Conservation (phyloP, 2,888 invertebrate species). For the Coecobrya sp. region DNA sequence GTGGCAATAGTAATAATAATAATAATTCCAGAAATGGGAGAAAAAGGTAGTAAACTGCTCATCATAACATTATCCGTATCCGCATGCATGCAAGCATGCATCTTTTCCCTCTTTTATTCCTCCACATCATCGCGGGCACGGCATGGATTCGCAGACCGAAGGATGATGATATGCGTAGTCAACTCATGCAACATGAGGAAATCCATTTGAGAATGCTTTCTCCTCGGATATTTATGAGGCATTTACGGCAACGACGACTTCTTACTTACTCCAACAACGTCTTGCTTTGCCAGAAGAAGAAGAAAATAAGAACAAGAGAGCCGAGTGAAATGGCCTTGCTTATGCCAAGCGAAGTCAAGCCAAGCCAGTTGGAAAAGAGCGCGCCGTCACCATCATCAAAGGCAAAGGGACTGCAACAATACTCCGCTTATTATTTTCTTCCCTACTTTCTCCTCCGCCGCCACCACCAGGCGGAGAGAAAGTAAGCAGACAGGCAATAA, state of each 20-base stretch:
- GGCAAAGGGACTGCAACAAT: not conserved
- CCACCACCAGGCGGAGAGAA: no score
- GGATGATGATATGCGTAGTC: conserved; percentile 71
- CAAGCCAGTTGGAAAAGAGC: conserved; percentile 54
- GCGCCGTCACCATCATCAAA: not conserved
- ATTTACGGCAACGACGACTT: conserved; percentile 61
- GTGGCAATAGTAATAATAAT: not conserved
- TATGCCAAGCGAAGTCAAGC: conserved; percentile 40
- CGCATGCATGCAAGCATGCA: conserved; percentile 7
- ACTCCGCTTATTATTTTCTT: not conserved
- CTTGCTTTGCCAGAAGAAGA: conserved; percentile 21
- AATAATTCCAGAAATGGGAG: not conserved
- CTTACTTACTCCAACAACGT: not conserved
- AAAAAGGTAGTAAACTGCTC: conserved; percentile 49
- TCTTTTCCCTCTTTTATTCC: conserved; percentile 1
- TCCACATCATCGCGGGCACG: conserved; percentile 4
- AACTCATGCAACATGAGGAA: conserved; percentile 77
- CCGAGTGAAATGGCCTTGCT: conserved; percentile 34
- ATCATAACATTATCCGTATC: conserved; percentile 42
- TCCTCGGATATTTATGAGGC: conserved; percentile 75
- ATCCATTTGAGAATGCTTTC: conserved; percentile 70
- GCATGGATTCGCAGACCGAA: not conserved
- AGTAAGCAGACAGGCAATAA: not conserved
- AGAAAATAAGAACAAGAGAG: conserved; percentile 18
- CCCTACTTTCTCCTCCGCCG: not conserved